Conservation (phyloP, 2,888 invertebrate genomes). For the Nesidiocoris tenuis region DNA sequence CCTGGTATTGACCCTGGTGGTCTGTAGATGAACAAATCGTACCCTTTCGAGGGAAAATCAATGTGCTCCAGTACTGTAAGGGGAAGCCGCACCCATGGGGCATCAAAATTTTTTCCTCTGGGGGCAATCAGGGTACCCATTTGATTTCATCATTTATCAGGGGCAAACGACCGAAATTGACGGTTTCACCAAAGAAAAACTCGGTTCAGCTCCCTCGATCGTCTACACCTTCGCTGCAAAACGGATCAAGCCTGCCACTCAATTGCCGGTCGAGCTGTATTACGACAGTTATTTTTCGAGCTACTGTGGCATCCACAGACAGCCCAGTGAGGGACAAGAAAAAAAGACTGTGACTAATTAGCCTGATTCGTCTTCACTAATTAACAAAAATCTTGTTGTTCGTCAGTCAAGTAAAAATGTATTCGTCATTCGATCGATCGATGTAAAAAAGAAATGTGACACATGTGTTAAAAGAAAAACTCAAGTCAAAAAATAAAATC, state of each 20-base stretch:
- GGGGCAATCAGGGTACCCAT: conserved; percentile 50
- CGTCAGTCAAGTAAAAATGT: no score
- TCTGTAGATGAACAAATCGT: conserved; percentile 53
- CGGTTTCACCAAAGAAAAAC: conserved; percentile 25
- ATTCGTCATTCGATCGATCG: no score
- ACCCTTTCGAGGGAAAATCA: conserved; percentile 51
- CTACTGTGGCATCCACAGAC: no score
- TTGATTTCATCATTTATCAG: conserved; percentile 52
- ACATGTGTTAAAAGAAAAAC: no score
- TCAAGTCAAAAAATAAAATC: no score
- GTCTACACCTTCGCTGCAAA: conserved; percentile 19
- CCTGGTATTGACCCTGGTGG: no score
- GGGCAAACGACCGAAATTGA: conserved; percentile 50
- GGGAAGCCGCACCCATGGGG: conserved; percentile 52
- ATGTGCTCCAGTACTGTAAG: conserved; percentile 51
- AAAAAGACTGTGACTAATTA: no score
- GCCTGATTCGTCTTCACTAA: no score
- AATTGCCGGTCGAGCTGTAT: conserved; percentile 35
- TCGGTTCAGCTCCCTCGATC: conserved; percentile 7
- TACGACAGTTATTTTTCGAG: conserved; percentile 50
- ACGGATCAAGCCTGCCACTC: background rate
- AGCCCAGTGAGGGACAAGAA: no score
- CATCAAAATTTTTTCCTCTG: conserved; percentile 51
- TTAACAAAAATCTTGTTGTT: no score
- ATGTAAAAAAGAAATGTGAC: no score